Base-by-base conservation (phyloP, 2,797 vertebrate genomes). In the Lophura swinhoii region DNA sequence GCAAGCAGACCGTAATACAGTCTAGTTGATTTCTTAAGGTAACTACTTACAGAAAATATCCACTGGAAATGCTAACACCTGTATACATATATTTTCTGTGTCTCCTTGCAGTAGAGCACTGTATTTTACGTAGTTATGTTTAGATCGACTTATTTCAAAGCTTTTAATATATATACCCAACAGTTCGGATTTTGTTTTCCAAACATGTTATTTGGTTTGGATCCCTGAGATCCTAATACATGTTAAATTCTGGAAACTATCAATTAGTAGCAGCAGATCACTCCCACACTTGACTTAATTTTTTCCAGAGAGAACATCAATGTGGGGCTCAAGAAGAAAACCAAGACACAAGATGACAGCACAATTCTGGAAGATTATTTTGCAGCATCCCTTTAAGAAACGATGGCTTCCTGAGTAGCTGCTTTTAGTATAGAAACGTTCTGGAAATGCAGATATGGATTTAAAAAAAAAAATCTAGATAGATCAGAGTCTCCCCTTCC, bases 331-430 rank as follows among this genome's bases (percentile, higher is more conserved):
- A n/a, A 74, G 18, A 89, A 9, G 10, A 85, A 35, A 82, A 51
- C 12, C 21, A 83, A 81, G 13, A 85, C 15, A 92, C 1, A 12
- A 63, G 21, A 90, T 74, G 4, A 10, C 20, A 12, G 11, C 2
- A 89, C 31, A 72, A 70, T 44, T 74, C 69, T 51, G 9, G 21
- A 92, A 74, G 21, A 82, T 17, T 12, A 70, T 70, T 96, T 93
- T 70, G 81, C 26, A 91, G 37, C 29, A 58, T 16, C 22, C 17
- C 0, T 0, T 64, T 93, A 41, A 83, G 39, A 81, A 70, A 69
- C 31, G 1, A 0, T 14, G 23, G 5, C 20, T 80, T 79, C 76
- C 73, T 58, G 6, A 85, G 6, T 12, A 14, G 58, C 35, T 79
- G 26, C 46, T 80, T 81, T 56, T 84, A 11, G 8, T 24, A 14